phyloP scores from a whole-genome alignment of 2,113 vertebrate species.

The Limanda limanda region DNA sequence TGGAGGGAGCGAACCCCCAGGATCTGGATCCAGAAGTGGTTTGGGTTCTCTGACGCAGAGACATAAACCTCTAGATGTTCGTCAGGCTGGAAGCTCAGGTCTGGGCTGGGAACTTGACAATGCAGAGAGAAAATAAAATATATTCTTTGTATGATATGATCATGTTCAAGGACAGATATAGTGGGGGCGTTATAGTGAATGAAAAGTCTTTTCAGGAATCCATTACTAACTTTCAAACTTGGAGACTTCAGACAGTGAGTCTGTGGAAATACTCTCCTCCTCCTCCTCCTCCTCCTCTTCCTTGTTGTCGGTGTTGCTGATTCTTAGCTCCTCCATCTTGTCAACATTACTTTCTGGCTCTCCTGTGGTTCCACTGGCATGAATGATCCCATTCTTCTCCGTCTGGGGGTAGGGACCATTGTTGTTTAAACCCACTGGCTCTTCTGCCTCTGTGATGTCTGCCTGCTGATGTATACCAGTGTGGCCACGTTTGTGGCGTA shows the following conservation, averaged over 20 bases:
- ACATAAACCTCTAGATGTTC: constrained; percentile 93
- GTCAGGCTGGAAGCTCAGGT: constrained; percentile 88
- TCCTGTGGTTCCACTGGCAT: neutral
- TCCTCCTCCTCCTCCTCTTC: constrained; percentile 19
- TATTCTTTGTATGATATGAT: neutral
- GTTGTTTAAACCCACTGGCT: constrained; percentile 52
- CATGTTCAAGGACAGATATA: neutral
- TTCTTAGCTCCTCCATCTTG: neutral
- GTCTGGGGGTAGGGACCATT: constrained; percentile 36
- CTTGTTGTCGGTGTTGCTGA: constrained; percentile 6
- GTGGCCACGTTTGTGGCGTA: constrained; percentile 79
- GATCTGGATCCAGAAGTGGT: constrained; percentile 95
- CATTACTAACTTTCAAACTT: constrained; percentile 88
- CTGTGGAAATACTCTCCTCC: constrained; percentile 49
- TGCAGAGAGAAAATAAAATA: neutral
- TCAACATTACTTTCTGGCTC: neutral
- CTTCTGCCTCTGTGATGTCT: constrained; percentile 27
- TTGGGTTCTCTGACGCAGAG: constrained; percentile 87
- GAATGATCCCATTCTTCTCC: constrained; percentile 38
- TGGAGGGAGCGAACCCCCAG: constrained; percentile 88
- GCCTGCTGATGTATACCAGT: constrained; percentile 22
- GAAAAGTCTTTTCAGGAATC: neutral
- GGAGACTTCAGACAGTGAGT: constrained; percentile 66
- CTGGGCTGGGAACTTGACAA: constrained; percentile 90
- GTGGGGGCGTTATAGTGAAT: neutral